phyloP scores from a whole-genome alignment of 2,113 vertebrate species.

The Brachypteracias leptosomus region DNA sequence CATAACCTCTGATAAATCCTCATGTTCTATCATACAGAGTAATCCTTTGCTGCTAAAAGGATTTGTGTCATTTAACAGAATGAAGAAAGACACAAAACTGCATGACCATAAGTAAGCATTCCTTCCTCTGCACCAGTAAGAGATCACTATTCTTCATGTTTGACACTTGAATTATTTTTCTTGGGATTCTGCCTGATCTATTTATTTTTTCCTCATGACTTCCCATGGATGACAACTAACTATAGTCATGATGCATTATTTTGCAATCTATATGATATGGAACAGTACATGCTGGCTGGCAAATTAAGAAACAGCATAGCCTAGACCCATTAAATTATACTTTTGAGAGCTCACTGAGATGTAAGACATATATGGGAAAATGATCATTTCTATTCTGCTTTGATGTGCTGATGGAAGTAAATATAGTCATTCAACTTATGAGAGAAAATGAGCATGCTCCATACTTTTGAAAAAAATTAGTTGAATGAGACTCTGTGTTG shows the following conservation, averaged over 20 bases:
- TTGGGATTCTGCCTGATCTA: neutral
- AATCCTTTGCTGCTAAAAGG: neutral
- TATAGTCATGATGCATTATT: neutral
- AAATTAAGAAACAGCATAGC: neutral
- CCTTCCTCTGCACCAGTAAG: neutral
- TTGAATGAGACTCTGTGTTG: neutral
- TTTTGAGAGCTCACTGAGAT: neutral
- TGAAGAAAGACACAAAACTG: neutral
- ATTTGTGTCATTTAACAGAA: neutral
- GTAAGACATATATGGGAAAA: neutral
- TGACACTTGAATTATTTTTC: neutral
- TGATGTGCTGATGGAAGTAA: neutral
- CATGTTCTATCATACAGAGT: neutral
- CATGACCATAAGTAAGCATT: rapidly evolving
- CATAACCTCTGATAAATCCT: neutral
- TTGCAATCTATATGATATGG: neutral
- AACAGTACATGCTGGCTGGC: neutral
- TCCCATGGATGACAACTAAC: neutral
- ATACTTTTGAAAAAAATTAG: neutral
- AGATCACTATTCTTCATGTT: neutral
- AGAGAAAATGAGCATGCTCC: neutral
- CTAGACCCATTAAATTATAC: neutral
- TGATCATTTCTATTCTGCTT: neutral
- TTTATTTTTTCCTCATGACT: neutral
- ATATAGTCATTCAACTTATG: neutral